Base-by-base conservation (phyloP, 2,113 vertebrate species). In the Dicaeum eximium region DNA sequence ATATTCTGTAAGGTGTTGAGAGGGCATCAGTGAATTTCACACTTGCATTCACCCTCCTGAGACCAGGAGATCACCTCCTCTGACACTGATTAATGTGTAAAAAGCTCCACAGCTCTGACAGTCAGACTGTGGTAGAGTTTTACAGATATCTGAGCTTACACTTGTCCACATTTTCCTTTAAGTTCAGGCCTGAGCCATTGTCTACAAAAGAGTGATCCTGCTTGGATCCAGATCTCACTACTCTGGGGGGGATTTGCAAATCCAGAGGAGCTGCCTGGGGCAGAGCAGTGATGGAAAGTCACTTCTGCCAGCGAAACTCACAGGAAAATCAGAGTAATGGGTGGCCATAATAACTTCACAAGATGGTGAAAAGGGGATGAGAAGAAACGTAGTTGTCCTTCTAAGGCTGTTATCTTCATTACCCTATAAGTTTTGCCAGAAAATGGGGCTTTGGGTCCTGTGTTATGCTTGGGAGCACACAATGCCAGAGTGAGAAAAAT, bases 201-300 rank as follows among this genome's bases (percentile, higher is more conserved):
- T 45, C 67, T 70, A 7, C 19, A 65, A 65, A 31, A 18, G 35
- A 27, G 8, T 80, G 61, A 18, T 8, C 50, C 58, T 58, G 33
- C n/a, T 71, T 92, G 47, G 56, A 62, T 45, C 73, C 44, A 16
- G 17, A 53, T 42, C 8, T 67, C 38, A 10, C 30, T 54, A 0
- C 35, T 37, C 62, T 21, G 30, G 14, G 14, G 30, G 24, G 5
- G 10, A 51, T 5, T 71, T 48, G 24, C 48, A 44, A 25, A 86
- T 22, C 18, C 54, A 33, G 58, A 25, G 62, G 3, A 25, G 13
- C 28, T 74, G 56, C 20, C 33, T 48, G 40, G 38, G 31, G 18
- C 28, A 19, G 1, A 70, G 61, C 38, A 74, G 44, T 0, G 0
- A 16, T 22, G 47, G 10, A 12, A 56, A n/a, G 6, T 53, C 62